Evolutionary conservation across 1,140 invertebrate genomes (phyloP).

Genomic region (Hesperophylax magnus): DNA sequence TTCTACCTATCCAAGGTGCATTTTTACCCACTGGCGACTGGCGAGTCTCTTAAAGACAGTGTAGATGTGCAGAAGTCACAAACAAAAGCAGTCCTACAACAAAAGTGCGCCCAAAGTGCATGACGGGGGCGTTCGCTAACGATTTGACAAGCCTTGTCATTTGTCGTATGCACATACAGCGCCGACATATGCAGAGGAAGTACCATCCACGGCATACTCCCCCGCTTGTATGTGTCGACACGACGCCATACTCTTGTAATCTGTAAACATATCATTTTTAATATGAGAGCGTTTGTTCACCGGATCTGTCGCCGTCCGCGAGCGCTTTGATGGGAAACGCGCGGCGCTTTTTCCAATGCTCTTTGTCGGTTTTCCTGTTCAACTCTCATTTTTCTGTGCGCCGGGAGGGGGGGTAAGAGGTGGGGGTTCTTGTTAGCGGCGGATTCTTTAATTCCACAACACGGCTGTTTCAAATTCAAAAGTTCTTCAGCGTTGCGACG

Average conservation of each 20-base stretch:
- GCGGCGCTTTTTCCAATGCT: background rate
- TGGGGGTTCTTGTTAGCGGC: no score
- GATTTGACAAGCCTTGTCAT: slow-evolving; percentile 9
- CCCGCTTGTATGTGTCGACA: slow-evolving; percentile 1
- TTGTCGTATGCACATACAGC: slow-evolving; percentile 1
- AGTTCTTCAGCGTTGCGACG: background rate
- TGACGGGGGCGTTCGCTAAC: background rate
- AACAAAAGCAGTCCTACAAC: background rate
- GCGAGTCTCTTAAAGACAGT: no score
- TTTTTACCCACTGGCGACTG: no score
- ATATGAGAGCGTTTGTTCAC: slow-evolving; percentile 11
- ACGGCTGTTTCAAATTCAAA: background rate
- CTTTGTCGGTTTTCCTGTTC: background rate
- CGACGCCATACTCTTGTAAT: background rate
- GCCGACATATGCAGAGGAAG: no score
- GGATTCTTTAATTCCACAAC: slow-evolving; percentile 2
- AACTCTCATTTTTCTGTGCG: background rate
- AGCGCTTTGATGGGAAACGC: background rate
- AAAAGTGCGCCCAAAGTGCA: background rate
- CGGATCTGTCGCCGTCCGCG: background rate
- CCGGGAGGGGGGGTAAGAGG: no score
- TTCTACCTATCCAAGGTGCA: no score
- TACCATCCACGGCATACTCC: background rate
- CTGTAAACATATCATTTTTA: slow-evolving; percentile 26
- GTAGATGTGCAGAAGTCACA: background rate